Base-by-base conservation (phyloP, 2,888 invertebrate species). In the Xylota sylvarum region DNA sequence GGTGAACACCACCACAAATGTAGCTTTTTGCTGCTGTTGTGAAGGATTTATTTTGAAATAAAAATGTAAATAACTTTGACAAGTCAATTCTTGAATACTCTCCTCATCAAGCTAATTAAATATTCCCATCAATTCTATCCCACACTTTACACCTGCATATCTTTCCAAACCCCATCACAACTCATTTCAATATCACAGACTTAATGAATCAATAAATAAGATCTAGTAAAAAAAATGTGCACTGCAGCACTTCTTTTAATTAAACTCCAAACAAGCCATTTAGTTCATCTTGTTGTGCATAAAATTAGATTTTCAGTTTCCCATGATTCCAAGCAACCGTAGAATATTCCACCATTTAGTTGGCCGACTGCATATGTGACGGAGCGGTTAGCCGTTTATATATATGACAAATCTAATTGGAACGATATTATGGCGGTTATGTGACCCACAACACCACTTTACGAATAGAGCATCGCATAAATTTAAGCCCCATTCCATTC, bases 201-300 rank as follows among this genome's bases (percentile, higher is more conserved):
- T 14, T 43, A 69, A 69, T 55, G 30, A 69, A 69, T 27, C 55
- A 17, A 35, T 37, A 46, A 72, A 50, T 14, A 30, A 27, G 0
- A 32, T 64, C 55, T n/a, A 74, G 14, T 55, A 46, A 46, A 55
- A 74, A 35, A 43, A 43, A 35, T 35, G 62, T 27, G 32, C 19
- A 55, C 32, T 43, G 48, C 58, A 17, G 56, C 4, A 14, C 40
- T 43, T 67, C 46, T 67, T 62, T 62, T 78, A 69, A 78, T 78
- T 70, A 69, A 78, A 69, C 43, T 27, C n/a, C 52, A 1, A 62
- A 70, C 69, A 43, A 60, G 69, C 35, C 50, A 52, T 62, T 78
- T 52, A 70, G 70, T 55, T 43, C 78, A 62, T 70, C 52, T 62
- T 62, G 69, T 78, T 52, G 23, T 60, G 69, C 69, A 78, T 78